phyloP scores from a whole-genome alignment of 2,113 vertebrate species.

The Callaeas wilsoni region DNA sequence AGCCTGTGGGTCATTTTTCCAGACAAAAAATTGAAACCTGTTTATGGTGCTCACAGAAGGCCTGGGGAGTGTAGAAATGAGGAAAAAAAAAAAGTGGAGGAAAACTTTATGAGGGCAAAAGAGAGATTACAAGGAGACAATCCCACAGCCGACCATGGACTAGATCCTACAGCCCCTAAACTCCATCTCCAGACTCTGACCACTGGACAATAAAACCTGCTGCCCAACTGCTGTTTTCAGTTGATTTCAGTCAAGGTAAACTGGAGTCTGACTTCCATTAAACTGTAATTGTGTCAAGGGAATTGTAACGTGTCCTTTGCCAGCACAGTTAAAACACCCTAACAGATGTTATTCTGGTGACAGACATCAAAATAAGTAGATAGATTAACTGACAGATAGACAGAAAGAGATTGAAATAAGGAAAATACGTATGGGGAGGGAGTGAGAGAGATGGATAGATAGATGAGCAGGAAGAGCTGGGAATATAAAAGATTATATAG shows the following conservation, averaged over 20 bases:
- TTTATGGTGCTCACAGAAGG: background rate
- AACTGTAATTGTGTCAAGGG: background rate
- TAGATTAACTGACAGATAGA: constrained; percentile 31
- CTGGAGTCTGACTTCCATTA: background rate
- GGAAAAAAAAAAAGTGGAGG: background rate
- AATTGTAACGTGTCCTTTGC: background rate
- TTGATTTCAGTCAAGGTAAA: background rate
- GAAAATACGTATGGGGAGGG: background rate
- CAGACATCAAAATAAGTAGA: constrained; percentile 41
- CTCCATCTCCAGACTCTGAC: background rate
- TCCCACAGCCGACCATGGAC: background rate
- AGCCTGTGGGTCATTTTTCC: background rate
- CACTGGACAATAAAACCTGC: background rate
- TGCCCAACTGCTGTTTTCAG: background rate
- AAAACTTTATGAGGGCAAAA: background rate
- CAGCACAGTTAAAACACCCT: background rate
- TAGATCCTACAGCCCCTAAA: background rate
- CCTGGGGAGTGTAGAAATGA: background rate
- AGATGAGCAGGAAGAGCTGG: constrained; percentile 47
- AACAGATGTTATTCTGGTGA: constrained; percentile 7
- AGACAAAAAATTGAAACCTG: background rate
- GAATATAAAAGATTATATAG: constrained; percentile 24
- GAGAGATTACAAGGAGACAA: background rate
- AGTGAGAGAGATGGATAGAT: constrained; percentile 24
- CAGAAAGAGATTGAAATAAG: constrained; percentile 23